phyloP scores from a whole-genome alignment of 2,797 vertebrate species.

The Ctenochaetus hawaiiensis region DNA sequence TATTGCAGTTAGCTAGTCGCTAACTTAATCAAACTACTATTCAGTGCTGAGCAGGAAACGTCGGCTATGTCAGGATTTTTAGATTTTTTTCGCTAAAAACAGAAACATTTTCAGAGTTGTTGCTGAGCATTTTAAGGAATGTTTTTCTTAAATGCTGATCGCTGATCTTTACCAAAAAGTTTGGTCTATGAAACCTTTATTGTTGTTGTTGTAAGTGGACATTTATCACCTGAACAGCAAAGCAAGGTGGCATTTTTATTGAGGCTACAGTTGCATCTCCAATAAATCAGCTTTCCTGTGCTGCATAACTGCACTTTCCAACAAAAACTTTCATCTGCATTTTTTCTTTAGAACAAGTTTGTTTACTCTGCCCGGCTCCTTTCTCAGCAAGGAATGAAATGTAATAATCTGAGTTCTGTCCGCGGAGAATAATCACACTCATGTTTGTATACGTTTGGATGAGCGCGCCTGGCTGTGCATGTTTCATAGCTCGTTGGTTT shows the following conservation, averaged over 20 bases:
- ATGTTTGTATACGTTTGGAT: conserved; percentile 75
- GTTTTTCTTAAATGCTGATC: too few species aligned
- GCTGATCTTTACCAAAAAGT: background rate
- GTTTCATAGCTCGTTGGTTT: conserved; percentile 79
- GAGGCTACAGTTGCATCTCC: too few species aligned
- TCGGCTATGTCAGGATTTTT: too few species aligned
- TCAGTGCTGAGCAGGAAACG: too few species aligned
- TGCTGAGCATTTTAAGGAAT: too few species aligned
- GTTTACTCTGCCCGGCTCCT: conserved; percentile 35
- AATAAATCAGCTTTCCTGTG: background rate
- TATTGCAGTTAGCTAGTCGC: too few species aligned
- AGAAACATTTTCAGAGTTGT: too few species aligned
- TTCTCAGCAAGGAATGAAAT: conserved; percentile 56
- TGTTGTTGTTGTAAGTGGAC: background rate
- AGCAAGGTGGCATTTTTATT: too few species aligned
- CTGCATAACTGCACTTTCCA: conserved; percentile 7
- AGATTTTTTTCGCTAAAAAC: too few species aligned
- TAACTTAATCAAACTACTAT: too few species aligned
- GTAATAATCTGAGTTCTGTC: conserved; percentile 54
- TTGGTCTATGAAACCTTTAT: background rate
- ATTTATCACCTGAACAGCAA: background rate
- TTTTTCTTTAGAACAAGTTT: conserved; percentile 14
- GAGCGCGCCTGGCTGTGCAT: conserved; percentile 52
- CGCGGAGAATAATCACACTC: conserved; percentile 75
- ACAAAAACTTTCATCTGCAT: background rate